These are phyloP conservation scores for Paramuricea clavata DNA, from an alignment of 92 coral and sea anemone species.

Conservation along the genomic window DNA sequence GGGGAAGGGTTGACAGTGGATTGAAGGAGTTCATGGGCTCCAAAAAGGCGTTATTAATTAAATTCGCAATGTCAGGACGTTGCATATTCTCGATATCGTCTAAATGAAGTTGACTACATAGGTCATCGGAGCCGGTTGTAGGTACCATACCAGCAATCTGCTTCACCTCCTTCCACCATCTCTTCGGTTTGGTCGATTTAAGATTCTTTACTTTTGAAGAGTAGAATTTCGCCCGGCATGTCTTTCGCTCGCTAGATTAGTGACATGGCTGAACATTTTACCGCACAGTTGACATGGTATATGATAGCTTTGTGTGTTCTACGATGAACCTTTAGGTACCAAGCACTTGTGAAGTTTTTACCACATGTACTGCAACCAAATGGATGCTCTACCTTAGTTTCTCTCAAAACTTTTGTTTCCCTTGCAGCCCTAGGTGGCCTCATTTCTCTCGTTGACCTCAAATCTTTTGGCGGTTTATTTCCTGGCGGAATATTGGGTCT, in stretches of 20 bases:
- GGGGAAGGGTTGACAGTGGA: too few species aligned
- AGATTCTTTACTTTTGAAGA: too few species aligned
- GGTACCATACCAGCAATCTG: too few species aligned
- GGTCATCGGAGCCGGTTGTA: too few species aligned
- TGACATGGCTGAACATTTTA: conserved; percentile 16
- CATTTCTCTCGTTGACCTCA: not conserved
- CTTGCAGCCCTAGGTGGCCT: not conserved
- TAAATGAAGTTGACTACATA: too few species aligned
- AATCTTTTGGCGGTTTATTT: not conserved
- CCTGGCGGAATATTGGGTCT: not conserved
- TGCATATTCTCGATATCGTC: too few species aligned
- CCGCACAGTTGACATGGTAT: conserved; percentile 29
- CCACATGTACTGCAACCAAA: conserved; percentile 7
- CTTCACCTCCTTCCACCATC: too few species aligned
- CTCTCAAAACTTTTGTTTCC: not conserved
- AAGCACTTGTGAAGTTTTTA: conserved; percentile 8
- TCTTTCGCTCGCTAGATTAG: conserved; percentile 28
- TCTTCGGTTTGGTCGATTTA: too few species aligned
- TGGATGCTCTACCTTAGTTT: not conserved
- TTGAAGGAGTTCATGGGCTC: too few species aligned
- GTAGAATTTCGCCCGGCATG: too few species aligned
- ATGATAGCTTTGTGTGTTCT: conserved; percentile 1
- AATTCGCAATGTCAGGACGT: too few species aligned
- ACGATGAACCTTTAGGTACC: conserved; percentile 32
- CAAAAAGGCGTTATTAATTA: too few species aligned